Evolutionary conservation across 2,888 invertebrate species (phyloP), one percentile per base, ranked within the genome.

Genomic region (Tenthredo notha): DNA sequence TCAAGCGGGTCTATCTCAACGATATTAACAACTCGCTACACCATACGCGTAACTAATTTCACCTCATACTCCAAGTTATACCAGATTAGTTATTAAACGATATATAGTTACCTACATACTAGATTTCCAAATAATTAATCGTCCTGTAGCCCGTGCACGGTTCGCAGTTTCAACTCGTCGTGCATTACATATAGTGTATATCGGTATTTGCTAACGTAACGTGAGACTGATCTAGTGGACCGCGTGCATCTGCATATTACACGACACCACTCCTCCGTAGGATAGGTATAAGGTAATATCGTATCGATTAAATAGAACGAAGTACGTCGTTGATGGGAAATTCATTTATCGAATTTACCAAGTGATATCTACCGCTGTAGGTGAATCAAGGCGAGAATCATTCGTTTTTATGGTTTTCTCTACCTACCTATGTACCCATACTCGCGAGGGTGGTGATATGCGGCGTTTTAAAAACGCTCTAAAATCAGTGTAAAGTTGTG

Each of bases 231-330:
- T 54, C 54, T 77, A 77, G 77, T 50, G 54, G 77, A 54, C 54
- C 33, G 54, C 54, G 54, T 77, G 77, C 54, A 77, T 77, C 77
- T 77, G 77, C 77, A 77, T 77, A 77, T 77, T 77, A 77, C 77
- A 77, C 54, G 50, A 54, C 54, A 77, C 54, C 77, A 29, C 50
- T 77, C 37, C 77, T 54, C 29, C 50, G 21, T 74, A 43, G 21
- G 40, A 15, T 77, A 50, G 50, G 21, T 77, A 77, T 77, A 29
- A 29, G 10, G 29, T 54, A 33, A 67, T 43, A 43, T 43, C n/a
- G 43, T 74, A 74, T 74, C 40, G 40, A 74, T 40, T 43, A 74
- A 74, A 74, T 74, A 43, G n/a, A 67, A 67, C 67, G 5, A 67
- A 4, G 67, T 67, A 25, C 15, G 18, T 67, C 25, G 25, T 61